Conservation (phyloP, 64 coral and sea anemone species). For the Dendrophyllia cribrosa region DNA sequence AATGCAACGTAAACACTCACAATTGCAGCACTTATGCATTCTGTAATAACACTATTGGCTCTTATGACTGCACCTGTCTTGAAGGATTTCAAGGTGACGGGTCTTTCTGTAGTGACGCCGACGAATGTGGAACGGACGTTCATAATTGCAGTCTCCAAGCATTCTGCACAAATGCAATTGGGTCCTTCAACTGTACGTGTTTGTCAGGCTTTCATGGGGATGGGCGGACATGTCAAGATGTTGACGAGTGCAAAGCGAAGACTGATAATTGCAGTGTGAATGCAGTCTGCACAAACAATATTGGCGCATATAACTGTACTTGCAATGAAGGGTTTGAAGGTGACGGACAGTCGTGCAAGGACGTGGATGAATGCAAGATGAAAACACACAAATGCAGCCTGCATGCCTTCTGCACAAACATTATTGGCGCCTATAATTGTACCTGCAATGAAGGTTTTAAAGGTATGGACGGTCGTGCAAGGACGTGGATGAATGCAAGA, state of each 20-base stretch:
- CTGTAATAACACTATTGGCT: neutral
- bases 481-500: no score
- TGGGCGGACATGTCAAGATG: constrained; percentile 5
- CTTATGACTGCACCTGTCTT: neutral
- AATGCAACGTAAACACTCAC: neutral
- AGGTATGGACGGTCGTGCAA: no score
- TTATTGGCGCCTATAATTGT: no score
- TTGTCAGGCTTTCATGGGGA: neutral
- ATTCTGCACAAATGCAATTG: neutral
- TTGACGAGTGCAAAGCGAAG: constrained; percentile 36
- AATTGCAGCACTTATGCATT: neutral
- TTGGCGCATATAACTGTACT: constrained; percentile 10
- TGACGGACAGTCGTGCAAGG: constrained; percentile 40
- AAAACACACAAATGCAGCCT: no score
- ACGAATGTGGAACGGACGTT: neutral
- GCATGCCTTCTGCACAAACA: no score
- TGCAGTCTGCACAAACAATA: constrained; percentile 50
- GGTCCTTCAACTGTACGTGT: neutral
- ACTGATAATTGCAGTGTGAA: constrained; percentile 11
- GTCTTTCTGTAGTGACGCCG: neutral
- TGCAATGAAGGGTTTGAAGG: constrained; percentile 44
- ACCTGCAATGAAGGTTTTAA: no score
- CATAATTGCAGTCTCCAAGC: neutral
- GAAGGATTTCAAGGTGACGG: neutral
- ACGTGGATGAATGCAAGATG: constrained; percentile 55